Percentiles rank a stretch among this genome's conserved stretches.
phyloP scores from a whole-genome alignment of 2,888 invertebrate genomes.

The Asteroscopus sphinx region DNA sequence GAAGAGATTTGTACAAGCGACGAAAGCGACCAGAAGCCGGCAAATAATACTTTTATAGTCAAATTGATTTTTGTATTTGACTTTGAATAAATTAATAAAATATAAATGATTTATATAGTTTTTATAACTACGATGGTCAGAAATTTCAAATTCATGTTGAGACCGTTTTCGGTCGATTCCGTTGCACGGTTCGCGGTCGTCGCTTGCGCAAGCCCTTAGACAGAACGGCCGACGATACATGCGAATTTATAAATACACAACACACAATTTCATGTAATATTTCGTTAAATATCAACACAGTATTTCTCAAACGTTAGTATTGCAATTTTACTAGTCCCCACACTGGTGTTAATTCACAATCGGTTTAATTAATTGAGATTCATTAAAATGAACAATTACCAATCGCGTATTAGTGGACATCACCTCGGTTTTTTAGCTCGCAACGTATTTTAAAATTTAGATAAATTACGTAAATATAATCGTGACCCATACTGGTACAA shows the following conservation, averaged over 20 bases:
- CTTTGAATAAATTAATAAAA: conserved; percentile 18
- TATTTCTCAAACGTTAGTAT: conserved; percentile 51
- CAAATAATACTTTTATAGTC: conserved; percentile 1
- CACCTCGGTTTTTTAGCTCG: conserved; percentile 41
- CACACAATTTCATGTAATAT: conserved; percentile 40
- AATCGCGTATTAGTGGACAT: conserved; percentile 52
- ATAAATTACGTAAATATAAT: conserved; percentile 40
- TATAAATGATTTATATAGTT: conserved; percentile 7
- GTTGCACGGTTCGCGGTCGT: conserved; percentile 13
- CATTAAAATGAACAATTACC: conserved; percentile 56
- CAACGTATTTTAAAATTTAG: conserved; percentile 44
- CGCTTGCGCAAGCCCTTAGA: conserved; percentile 28
- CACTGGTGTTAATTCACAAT: conserved; percentile 52
- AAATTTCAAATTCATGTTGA: conserved; percentile 3
- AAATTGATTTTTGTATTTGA: conserved; percentile 2
- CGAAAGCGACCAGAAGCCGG: conserved; percentile 15
- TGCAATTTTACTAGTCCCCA: conserved; percentile 48
- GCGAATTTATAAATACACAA: conserved; percentile 50
- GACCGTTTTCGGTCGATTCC: neutral
- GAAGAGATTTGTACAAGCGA: conserved; percentile 25
- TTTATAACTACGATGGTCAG: conserved; percentile 10
- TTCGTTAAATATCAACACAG: conserved; percentile 52
- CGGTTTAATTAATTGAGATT: conserved; percentile 55
- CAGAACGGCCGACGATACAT: conserved; percentile 32
- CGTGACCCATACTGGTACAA: conserved; percentile 51